Percentiles rank a stretch among this genome's conserved stretches.
These are phyloP conservation scores for Discoglossus pictus DNA, from an alignment of 2,797 vertebrate genomes.

Conservation along the genomic window DNA sequence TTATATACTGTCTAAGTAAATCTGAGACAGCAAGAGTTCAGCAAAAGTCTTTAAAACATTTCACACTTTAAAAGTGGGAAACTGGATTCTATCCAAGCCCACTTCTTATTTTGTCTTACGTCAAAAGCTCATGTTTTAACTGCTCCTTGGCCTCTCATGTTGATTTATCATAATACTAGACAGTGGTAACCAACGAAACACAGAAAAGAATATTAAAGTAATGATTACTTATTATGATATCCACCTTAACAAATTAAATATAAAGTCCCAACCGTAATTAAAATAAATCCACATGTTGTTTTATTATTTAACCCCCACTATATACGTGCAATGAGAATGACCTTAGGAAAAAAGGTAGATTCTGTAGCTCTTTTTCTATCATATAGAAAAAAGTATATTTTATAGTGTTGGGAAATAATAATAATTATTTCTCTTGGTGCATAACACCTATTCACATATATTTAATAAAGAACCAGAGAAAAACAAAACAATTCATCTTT, in stretches of 20 bases:
- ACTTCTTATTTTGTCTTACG: constrained; percentile 17
- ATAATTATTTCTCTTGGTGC: too few species aligned
- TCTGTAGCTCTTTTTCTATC: too few species aligned
- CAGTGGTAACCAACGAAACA: constrained; percentile 24
- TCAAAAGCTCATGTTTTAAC: constrained; percentile 3
- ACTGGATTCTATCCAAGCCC: constrained; percentile 27
- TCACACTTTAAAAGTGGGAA: constrained; percentile 43
- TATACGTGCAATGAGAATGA: too few species aligned
- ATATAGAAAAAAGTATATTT: too few species aligned
- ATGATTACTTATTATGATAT: not conserved
- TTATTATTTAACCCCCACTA: too few species aligned
- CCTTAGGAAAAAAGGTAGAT: too few species aligned
- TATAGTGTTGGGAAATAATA: too few species aligned
- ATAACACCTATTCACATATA: too few species aligned
- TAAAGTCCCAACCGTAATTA: too few species aligned
- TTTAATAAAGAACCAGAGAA: too few species aligned
- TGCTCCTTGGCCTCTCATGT: not conserved
- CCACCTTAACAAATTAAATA: not conserved
- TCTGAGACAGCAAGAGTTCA: constrained; percentile 1
- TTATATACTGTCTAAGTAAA: constrained; percentile 9
- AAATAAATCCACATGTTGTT: too few species aligned
- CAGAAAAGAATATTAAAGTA: not conserved
- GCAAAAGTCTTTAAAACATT: constrained; percentile 42
- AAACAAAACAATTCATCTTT: too few species aligned
- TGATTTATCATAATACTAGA: constrained; percentile 30